Percentiles rank a stretch among this genome's conserved stretches.
phyloP scores from a whole-genome alignment of 1,140 invertebrate genomes.

The Calliphora vicina region DNA sequence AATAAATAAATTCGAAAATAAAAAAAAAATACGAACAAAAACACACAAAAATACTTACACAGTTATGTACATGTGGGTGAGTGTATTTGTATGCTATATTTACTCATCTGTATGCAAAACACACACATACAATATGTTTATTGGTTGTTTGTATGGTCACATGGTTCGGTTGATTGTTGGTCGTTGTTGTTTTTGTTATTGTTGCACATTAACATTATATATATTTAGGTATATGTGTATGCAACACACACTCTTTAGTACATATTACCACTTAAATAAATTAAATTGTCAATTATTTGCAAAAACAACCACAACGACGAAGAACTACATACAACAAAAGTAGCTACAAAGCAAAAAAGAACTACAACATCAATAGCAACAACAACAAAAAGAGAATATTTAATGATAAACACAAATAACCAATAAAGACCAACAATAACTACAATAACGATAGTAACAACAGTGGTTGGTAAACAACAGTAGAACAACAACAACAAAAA shows the following conservation, averaged over 20 bases:
- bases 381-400: constrained; percentile 6
- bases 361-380: background rate
- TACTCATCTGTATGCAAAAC: background rate
- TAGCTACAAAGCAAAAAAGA: constrained; percentile 14
- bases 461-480: constrained; percentile 21
- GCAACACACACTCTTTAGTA: background rate
- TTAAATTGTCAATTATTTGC: constrained; percentile 38
- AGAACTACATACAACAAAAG: background rate
- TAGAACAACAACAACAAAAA: background rate
- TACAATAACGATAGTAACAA: constrained; percentile 13
- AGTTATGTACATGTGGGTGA: background rate
- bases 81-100: background rate
- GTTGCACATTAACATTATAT: background rate
- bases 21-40: background rate
- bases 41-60: background rate
- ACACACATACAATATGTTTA: constrained; percentile 2
- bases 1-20: background rate
- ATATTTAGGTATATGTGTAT: background rate
- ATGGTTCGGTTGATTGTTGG: background rate
- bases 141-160: background rate
- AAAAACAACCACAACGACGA: background rate
- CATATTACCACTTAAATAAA: constrained; percentile 35
- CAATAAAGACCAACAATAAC: constrained; percentile 14
- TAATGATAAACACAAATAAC: constrained; percentile 30
- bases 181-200: background rate